Percentiles rank a stretch among this genome's conserved stretches.
Evolutionary conservation across 2,888 invertebrate genomes (phyloP).

Genomic region (Caenorhabditis wallacei): DNA sequence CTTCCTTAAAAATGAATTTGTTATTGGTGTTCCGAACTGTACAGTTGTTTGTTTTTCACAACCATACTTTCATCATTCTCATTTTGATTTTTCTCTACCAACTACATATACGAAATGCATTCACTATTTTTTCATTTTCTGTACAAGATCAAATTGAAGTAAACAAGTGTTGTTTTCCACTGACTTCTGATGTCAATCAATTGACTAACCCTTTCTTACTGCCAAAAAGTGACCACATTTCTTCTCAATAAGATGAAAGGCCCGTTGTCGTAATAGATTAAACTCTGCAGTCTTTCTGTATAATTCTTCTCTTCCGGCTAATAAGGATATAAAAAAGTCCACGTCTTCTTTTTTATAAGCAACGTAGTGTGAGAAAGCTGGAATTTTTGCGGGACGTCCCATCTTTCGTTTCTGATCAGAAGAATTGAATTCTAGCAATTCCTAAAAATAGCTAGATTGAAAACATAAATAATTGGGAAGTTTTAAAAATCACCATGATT

Average conservation of each 20-base stretch:
- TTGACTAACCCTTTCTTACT: slow-evolving; percentile 46
- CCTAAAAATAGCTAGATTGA: slow-evolving; percentile 8
- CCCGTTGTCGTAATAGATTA: slow-evolving; percentile 28
- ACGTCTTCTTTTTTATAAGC: slow-evolving; percentile 43
- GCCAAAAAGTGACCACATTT: slow-evolving; percentile 55
- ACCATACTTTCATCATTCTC: slow-evolving; percentile 11
- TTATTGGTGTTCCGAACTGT: slow-evolving; percentile 5
- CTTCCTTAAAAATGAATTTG: slow-evolving; percentile 29
- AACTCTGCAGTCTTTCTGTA: slow-evolving; percentile 43
- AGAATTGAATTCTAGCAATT: slow-evolving; percentile 21
- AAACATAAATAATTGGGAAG: neutral
- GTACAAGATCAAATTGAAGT: neutral
- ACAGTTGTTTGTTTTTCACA: slow-evolving; percentile 40
- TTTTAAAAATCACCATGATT: slow-evolving; percentile 1
- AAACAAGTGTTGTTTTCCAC: slow-evolving; percentile 11
- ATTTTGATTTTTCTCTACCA: slow-evolving; percentile 5
- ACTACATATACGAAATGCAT: neutral
- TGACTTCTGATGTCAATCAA: neutral
- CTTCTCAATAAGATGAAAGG: slow-evolving; percentile 43
- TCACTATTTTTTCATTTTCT: neutral
- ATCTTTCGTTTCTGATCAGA: slow-evolving; percentile 49
- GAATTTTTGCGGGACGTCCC: slow-evolving; percentile 50
- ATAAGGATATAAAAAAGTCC: slow-evolving; percentile 57
- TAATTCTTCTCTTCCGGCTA: slow-evolving; percentile 43
- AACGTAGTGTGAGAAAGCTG: slow-evolving; percentile 54